Evolutionary conservation across 1,140 invertebrate genomes (phyloP).

Genomic region (Vanessa atalanta): DNA sequence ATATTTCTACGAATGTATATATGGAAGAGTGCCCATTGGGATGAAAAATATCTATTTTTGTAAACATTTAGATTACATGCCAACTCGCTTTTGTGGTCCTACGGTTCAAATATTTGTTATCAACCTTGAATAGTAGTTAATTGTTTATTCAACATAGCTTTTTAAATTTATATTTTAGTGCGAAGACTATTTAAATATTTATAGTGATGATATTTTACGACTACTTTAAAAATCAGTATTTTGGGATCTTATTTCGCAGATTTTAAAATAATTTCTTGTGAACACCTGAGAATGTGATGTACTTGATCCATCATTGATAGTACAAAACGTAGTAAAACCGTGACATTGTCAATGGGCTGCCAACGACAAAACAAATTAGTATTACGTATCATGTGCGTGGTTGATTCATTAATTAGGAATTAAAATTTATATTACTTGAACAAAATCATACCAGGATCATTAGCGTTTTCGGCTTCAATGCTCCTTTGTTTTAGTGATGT

Average conservation of each 20-base stretch:
- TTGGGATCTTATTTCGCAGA: too few species aligned
- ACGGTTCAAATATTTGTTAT: background rate
- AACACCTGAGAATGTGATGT: too few species aligned
- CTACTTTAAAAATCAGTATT: too few species aligned
- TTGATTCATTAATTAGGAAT: background rate
- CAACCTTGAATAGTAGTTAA: background rate
- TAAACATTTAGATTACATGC: constrained; percentile 5
- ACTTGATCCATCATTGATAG: background rate
- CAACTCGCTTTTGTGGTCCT: constrained; percentile 11
- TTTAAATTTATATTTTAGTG: too few species aligned
- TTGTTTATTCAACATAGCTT: too few species aligned
- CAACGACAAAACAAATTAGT: background rate
- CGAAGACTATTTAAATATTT: too few species aligned
- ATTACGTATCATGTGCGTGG: background rate
- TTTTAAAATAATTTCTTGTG: too few species aligned
- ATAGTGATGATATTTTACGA: too few species aligned
- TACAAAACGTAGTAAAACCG: background rate
- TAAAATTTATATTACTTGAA: background rate
- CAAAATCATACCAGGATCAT: background rate
- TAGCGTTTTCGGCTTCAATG: too few species aligned
- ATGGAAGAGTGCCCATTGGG: constrained; percentile 19
- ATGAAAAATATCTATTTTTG: constrained; percentile 22
- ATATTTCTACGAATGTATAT: background rate
- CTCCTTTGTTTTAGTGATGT: too few species aligned
- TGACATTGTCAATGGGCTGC: background rate